A percentile compares a stretch with the other conserved stretches of the same genome.
Conservation (phyloP, 2,113 vertebrate genomes). For the Onychostoma macrolepis region DNA sequence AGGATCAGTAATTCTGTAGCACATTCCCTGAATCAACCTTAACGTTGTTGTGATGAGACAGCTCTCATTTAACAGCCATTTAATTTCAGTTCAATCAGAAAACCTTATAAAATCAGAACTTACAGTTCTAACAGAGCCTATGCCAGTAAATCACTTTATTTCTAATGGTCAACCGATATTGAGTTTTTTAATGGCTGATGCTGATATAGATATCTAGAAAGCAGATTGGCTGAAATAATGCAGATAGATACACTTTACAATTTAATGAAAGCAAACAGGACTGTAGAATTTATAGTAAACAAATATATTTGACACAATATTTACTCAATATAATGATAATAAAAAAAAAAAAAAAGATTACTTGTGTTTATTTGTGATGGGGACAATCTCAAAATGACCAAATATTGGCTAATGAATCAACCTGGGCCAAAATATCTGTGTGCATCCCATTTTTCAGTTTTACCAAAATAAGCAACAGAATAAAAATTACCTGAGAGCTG, state of each 20-base stretch:
- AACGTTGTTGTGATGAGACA: not conserved
- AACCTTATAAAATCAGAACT: conserved; percentile 7
- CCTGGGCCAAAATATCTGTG: not conserved
- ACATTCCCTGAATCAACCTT: not conserved
- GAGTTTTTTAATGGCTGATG: not conserved
- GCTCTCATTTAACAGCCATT: not conserved
- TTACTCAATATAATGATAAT: not conserved
- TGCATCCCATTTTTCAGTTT: not conserved
- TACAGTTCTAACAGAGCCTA: not conserved
- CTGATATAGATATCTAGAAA: not conserved
- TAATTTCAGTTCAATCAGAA: not conserved
- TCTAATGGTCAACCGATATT: not conserved
- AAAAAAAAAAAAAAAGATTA: not conserved
- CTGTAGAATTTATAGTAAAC: not conserved
- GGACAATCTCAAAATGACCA: not conserved
- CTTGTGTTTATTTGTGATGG: not conserved
- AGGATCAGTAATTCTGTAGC: not conserved
- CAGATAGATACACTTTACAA: not conserved
- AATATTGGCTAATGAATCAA: not conserved
- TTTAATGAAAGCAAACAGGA: not conserved
- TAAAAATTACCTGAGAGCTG: conserved; percentile 88
- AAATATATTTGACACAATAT: not conserved
- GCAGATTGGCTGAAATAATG: not conserved
- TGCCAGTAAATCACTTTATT: not conserved
- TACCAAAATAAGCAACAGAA: not conserved